phyloP scores from a whole-genome alignment of 2,797 vertebrate genomes.

The Pseudochromis fuscus region DNA sequence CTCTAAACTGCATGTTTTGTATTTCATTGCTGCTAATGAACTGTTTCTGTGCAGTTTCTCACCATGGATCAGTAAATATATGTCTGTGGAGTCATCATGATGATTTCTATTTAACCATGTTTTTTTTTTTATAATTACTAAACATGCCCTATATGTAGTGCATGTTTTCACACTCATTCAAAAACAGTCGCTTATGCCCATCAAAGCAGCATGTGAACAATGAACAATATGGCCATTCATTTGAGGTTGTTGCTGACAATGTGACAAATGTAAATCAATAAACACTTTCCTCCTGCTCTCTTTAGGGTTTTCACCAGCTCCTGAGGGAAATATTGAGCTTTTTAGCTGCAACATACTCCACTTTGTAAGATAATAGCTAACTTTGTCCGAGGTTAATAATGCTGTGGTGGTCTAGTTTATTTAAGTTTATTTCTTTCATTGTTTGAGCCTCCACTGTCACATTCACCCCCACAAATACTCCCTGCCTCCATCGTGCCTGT shows the following conservation, averaged over 20 bases:
- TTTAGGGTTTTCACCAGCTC: not conserved
- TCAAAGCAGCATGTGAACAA: not conserved
- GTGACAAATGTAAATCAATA: not conserved
- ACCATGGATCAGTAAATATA: not conserved
- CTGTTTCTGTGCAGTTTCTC: not conserved
- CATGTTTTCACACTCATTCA: too few relatives aligned
- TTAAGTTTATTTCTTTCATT: too few relatives aligned
- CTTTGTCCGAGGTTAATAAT: not conserved
- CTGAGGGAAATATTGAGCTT: not conserved
- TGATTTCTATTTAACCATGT: not conserved
- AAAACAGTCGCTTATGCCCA: not conserved
- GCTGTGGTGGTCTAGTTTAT: too few relatives aligned
- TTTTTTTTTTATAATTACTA: too few relatives aligned
- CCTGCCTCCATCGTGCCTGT: too few relatives aligned
- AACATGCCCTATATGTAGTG: too few relatives aligned
- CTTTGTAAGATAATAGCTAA: not conserved
- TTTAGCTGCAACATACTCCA: not conserved
- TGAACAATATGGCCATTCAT: not conserved
- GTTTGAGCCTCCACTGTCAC: too few relatives aligned
- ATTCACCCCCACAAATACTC: too few relatives aligned
- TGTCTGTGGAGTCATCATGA: not conserved
- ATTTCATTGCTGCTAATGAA: not conserved
- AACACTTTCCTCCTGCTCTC: not conserved
- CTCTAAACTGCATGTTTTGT: not conserved
- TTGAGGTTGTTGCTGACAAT: not conserved